Evolutionary conservation across 2,113 vertebrate species (phyloP).

Genomic region (Uria lomvia): DNA sequence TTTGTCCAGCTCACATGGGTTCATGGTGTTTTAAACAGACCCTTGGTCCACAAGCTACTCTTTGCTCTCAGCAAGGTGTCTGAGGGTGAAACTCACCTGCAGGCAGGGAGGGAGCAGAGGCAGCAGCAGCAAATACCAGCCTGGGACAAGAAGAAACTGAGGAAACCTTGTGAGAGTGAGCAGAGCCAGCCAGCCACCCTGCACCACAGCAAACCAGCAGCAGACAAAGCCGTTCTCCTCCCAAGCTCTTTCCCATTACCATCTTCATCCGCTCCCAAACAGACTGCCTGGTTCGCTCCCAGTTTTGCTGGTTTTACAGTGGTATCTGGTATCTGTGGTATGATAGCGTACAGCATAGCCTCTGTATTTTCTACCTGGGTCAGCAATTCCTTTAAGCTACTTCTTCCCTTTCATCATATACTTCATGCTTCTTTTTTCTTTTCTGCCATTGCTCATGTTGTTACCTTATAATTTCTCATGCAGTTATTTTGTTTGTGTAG

Average conservation of each 20-base stretch:
- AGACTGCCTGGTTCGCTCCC: background rate
- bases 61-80: background rate
- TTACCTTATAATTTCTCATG: background rate
- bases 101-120: background rate
- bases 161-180: background rate
- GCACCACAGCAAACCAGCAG: background rate
- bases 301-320: background rate
- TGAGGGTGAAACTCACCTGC: background rate
- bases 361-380: background rate
- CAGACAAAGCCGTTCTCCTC: accelerated
- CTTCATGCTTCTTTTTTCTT: background rate
- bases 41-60: background rate
- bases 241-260: background rate
- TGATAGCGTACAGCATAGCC: background rate
- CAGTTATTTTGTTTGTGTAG: background rate
- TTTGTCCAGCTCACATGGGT: background rate
- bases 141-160: background rate
- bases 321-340: background rate
- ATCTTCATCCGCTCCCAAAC: background rate
- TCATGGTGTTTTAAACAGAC: background rate
- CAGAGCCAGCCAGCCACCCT: background rate
- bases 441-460: background rate
- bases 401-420: background rate
- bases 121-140: background rate
- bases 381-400: background rate